Evolutionary conservation across 92 coral and sea anemone species (phyloP), one percentile per base, ranked within the genome.

Genomic region (Bergia sp.): DNA sequence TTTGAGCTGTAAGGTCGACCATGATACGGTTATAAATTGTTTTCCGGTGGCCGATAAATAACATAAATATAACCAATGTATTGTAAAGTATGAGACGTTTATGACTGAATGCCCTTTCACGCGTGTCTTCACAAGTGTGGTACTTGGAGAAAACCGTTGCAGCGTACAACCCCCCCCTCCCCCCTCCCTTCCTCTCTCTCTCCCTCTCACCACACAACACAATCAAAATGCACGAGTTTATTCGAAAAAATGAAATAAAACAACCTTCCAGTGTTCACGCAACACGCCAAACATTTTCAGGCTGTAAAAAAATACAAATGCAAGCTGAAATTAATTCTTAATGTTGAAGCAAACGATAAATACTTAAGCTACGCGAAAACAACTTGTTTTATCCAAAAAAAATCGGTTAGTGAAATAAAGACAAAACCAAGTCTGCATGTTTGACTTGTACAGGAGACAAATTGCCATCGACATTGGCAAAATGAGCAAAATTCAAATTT

Each of bases 181-280:
- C 0, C 57, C 57, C 57, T n/a, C n/a, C n/a, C n/a, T n/a, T n/a
- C n/a, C n/a, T n/a, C n/a, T n/a, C n/a, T 15, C 49, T 3, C 16
- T 3, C 16, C 16, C 58, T 0, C 2, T 2, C 0, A 76, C 13
- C n/a, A 18, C 5, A 76, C 45, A 45, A 84, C 41, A 20, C n/a
- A 49, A 49, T 84, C 67, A 67, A 69, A 84, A 69, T 84, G 77
- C 42, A 71, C 23, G 43, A 45, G 66, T 84, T 84, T 84, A 84
- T 84, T 84, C 45, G 86, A 20, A 55, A 23, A 69, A 84, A 84
- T 29, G 79, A 53, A 84, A 84, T 53, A 71, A 71, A 65, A 64
- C 18, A 58, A 37, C 50, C 37, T 84, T 73, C 37, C n/a, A 23
- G 29, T 84, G 87, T 45, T 61, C 12, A 4, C 0, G 12, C n/a